A percentile compares a stretch with the other conserved stretches of the same genome.
Evolutionary conservation across 2,888 invertebrate genomes (phyloP).

Genomic region (Koerneria pararmatus): DNA sequence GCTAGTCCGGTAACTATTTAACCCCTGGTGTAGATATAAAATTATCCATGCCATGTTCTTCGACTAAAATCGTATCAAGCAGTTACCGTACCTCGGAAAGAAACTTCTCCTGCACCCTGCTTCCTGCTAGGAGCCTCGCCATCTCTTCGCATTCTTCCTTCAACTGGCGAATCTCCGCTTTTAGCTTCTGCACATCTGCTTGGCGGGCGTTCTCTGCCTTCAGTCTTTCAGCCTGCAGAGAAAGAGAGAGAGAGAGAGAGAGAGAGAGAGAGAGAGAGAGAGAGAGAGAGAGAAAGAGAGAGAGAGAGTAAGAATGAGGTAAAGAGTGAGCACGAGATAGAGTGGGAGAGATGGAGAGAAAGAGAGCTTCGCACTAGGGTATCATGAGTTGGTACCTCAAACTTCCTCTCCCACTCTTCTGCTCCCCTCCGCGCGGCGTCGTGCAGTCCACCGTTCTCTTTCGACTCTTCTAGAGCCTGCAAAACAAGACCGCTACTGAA

Average conservation of each 20-base stretch:
- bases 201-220: background rate
- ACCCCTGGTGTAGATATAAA: too few relatives aligned
- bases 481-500: too few relatives aligned
- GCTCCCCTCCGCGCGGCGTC: conserved; percentile 7
- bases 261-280: background rate
- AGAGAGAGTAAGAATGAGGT: background rate
- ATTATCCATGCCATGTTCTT: too few relatives aligned
- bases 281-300: background rate
- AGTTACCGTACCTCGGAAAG: too few relatives aligned
- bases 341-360: background rate
- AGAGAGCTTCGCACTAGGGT: background rate
- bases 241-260: background rate
- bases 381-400: conserved; percentile 1
- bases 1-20: too few relatives aligned
- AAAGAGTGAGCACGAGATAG: background rate
- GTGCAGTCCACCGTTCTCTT: conserved; percentile 18
- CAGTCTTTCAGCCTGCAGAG: background rate
- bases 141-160: too few relatives aligned
- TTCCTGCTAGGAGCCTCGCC: too few relatives aligned
- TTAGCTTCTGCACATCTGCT: too few relatives aligned
- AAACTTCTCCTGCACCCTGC: too few relatives aligned
- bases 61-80: too few relatives aligned
- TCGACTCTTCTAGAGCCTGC: conserved; percentile 15
- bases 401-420: conserved; percentile 3
- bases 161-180: too few relatives aligned